Percentiles rank a stretch among this genome's conserved stretches.
phyloP scores from a whole-genome alignment of 2,888 invertebrate genomes.

The Crioceris asparagi region DNA sequence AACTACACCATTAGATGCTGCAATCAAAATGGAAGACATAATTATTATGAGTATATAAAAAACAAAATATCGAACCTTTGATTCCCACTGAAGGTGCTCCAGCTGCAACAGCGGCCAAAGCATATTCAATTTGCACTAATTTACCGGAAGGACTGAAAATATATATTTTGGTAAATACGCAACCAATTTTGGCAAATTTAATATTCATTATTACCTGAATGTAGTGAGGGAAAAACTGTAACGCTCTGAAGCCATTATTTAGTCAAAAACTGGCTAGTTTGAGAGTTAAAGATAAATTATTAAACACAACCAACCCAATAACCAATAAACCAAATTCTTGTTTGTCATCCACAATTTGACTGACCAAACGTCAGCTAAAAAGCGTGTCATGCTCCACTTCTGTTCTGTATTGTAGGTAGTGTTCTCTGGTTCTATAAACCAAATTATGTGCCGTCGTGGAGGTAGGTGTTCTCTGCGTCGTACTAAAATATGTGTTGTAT shows the following conservation, averaged over 20 bases:
- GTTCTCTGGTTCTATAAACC: too few relatives aligned
- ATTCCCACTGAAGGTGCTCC: slow-evolving; percentile 99
- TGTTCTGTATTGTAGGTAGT: too few relatives aligned
- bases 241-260: slow-evolving; percentile 85
- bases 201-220: slow-evolving; percentile 49
- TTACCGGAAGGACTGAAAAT: slow-evolving; percentile 88
- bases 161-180: slow-evolving; percentile 6
- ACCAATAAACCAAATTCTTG: too few relatives aligned
- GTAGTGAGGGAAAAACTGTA: slow-evolving; percentile 94
- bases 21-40: slow-evolving; percentile 18
- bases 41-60: not conserved
- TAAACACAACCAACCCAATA: too few relatives aligned
- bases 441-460: too few relatives aligned
- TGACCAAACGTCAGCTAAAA: too few relatives aligned
- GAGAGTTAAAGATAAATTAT: too few relatives aligned
- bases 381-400: too few relatives aligned
- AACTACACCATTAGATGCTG: slow-evolving; percentile 96
- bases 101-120: slow-evolving; percentile 94
- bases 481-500: too few relatives aligned
- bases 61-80: slow-evolving; percentile 55
- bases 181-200: slow-evolving; percentile 5
- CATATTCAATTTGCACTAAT: slow-evolving; percentile 99
- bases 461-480: too few relatives aligned
- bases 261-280: too few relatives aligned
- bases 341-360: too few relatives aligned